Percentiles rank a stretch among this genome's conserved stretches.
Evolutionary conservation across 2,113 vertebrate species (phyloP).

Genomic region (Saimiri boliviensis): DNA sequence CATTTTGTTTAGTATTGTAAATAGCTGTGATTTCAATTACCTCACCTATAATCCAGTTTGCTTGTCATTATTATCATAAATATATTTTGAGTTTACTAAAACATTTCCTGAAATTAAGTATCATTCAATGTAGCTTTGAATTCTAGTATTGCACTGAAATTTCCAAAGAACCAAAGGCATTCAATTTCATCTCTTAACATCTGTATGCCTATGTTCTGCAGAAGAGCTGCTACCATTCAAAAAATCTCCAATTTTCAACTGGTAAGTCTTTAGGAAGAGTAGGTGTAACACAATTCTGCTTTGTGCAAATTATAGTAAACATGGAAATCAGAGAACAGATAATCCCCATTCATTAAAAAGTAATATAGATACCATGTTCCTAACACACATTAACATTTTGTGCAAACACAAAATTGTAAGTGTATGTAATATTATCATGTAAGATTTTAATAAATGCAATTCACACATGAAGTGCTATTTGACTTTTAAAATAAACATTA

Average conservation of each 20-base stretch:
- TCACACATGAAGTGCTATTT: background rate
- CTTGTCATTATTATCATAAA: background rate
- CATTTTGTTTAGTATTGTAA: background rate
- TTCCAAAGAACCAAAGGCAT: background rate
- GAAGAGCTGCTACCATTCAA: background rate
- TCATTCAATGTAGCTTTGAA: background rate
- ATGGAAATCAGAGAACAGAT: background rate
- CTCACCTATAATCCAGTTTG: background rate
- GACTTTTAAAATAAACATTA: conserved; percentile 44
- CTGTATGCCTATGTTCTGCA: background rate
- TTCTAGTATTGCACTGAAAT: background rate
- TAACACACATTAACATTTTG: background rate
- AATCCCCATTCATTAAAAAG: background rate
- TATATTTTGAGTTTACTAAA: background rate
- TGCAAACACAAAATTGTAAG: background rate
- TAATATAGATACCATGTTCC: background rate
- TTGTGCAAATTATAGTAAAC: background rate
- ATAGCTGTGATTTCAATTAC: background rate
- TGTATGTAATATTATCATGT: background rate
- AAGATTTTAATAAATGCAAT: background rate
- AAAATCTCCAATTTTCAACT: background rate
- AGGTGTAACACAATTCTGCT: background rate
- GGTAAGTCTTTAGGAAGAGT: background rate
- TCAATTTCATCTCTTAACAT: background rate
- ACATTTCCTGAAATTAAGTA: background rate